Base-by-base conservation (phyloP, 2,888 invertebrate genomes). In the Gasteruption jaculator region DNA sequence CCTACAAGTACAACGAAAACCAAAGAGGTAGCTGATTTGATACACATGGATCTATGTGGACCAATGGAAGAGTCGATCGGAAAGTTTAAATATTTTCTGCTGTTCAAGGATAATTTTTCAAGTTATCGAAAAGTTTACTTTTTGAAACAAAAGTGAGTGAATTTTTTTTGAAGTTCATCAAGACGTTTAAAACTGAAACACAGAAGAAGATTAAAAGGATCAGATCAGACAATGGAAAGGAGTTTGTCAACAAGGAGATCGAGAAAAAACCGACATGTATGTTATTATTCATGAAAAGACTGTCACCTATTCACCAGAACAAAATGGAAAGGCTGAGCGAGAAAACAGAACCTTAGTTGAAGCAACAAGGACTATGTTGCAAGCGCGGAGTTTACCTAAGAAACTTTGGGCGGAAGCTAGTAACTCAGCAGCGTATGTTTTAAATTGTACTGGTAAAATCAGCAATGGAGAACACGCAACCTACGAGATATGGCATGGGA, bases 261-360 rank as follows among this genome's bases (percentile, higher is more conserved):
- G 7, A 25, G 10, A 18, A 34, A 15, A 29, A n/a, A n/a, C n/a
- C n/a, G n/a, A n/a, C n/a, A n/a, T n/a, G n/a, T n/a, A n/a, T n/a
- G n/a, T n/a, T n/a, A n/a, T n/a, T n/a, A 53, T 56, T 2, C 65
- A 60, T 42, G 38, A 63, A 25, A 43, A n/a, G n/a, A n/a, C n/a
- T n/a, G n/a, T n/a, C n/a, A n/a, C n/a, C n/a, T n/a, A n/a, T n/a
- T n/a, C n/a, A n/a, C n/a, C n/a, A n/a, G n/a, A n/a, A n/a, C n/a
- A n/a, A n/a, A n/a, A n/a, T n/a, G n/a, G n/a, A n/a, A n/a, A n/a
- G n/a, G n/a, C n/a, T n/a, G n/a, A n/a, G n/a, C n/a, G n/a, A n/a
- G n/a, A n/a, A n/a, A n/a, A n/a, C n/a, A n/a, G n/a, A n/a, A n/a
- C n/a, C n/a, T n/a, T n/a, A n/a, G n/a, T n/a, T n/a, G n/a, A n/a